Percentiles rank a stretch among this genome's conserved stretches.
Evolutionary conservation across 2,888 invertebrate species (phyloP).

Genomic region (Aleiodes leptofemur): DNA sequence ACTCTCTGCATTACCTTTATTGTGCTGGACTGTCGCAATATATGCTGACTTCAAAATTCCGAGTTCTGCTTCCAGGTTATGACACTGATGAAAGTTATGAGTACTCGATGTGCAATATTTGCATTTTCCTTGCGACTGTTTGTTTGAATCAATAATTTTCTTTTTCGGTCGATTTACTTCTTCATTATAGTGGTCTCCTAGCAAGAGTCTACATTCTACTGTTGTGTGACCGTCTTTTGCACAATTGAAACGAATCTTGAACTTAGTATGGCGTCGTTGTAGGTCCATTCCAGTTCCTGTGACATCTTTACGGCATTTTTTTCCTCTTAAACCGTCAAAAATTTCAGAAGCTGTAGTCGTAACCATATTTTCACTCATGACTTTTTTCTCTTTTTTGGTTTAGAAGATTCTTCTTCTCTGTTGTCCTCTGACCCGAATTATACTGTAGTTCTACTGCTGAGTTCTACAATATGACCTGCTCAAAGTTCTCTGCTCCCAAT

Average conservation of each 20-base stretch:
- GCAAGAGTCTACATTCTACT: background rate
- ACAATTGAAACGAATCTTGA: background rate
- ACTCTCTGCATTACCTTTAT: constrained; percentile 10
- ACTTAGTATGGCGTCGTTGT: background rate
- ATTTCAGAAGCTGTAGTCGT: background rate
- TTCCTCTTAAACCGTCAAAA: background rate
- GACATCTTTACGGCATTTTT: background rate
- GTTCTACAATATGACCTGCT: background rate
- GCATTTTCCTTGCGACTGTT: background rate
- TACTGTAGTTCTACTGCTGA: background rate
- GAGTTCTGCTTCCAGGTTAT: background rate
- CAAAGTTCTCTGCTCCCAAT: background rate
- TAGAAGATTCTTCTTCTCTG: background rate
- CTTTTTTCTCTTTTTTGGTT: background rate
- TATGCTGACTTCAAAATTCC: background rate
- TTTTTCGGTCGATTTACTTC: background rate
- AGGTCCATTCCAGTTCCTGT: background rate
- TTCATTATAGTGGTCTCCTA: background rate
- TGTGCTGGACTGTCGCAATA: background rate
- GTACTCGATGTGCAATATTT: background rate
- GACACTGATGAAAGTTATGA: background rate
- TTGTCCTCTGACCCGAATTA: background rate
- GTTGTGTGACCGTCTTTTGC: background rate
- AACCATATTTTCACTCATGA: background rate
- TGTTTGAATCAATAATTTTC: background rate